phyloP scores from a whole-genome alignment of 1,140 invertebrate species.

The Drosophila carrolli region DNA sequence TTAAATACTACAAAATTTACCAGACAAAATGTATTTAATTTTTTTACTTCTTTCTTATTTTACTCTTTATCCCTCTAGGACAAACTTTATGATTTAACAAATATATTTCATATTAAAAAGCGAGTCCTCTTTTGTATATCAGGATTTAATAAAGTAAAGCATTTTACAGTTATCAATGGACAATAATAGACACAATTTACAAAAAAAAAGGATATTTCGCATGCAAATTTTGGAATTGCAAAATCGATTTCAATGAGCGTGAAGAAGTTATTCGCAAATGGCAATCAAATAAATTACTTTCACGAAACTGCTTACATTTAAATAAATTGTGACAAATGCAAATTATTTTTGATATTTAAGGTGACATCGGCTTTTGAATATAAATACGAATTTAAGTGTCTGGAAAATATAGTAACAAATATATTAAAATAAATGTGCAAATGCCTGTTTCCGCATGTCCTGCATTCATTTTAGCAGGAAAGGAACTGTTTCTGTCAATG shows the following conservation, averaged over 20 bases:
- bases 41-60: too few species aligned
- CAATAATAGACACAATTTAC: constrained; percentile 1
- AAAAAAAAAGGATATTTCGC: constrained; percentile 1
- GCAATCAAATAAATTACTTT: not conserved
- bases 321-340: not conserved
- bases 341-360: not conserved
- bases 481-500: constrained; percentile 1
- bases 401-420: not conserved
- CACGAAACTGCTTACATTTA: not conserved
- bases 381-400: not conserved
- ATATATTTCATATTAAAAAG: not conserved
- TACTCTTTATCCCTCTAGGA: too few species aligned
- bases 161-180: not conserved
- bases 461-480: not conserved
- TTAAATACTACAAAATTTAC: not conserved
- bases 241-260: constrained; percentile 6
- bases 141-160: not conserved
- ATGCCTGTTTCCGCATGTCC: constrained; percentile 2
- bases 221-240: constrained; percentile 3
- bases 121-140: not conserved
- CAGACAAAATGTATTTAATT: too few species aligned
- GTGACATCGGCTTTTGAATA: not conserved
- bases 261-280: not conserved
- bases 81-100: not conserved
- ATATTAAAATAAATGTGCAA: not conserved